Evolutionary conservation across 2,113 vertebrate genomes (phyloP).

Genomic region (Chaenogobius annularis): DNA sequence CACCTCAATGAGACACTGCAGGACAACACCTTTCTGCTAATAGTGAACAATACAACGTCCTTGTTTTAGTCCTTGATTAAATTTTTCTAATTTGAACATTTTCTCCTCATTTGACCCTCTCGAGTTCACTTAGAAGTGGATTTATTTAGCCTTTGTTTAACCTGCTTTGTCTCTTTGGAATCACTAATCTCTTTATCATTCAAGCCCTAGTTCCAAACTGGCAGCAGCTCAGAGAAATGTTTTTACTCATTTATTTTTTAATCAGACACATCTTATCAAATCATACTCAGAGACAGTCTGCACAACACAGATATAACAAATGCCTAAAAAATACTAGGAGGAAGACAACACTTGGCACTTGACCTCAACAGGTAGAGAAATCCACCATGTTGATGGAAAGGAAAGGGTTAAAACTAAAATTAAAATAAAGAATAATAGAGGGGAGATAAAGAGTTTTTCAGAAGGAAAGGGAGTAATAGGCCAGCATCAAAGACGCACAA

Average conservation of each 20-base stretch:
- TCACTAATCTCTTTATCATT: neutral
- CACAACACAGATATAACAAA: neutral
- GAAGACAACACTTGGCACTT: no score
- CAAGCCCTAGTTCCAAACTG: neutral
- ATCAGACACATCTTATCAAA: neutral
- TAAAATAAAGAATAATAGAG: no score
- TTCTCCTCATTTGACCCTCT: neutral
- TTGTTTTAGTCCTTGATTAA: neutral
- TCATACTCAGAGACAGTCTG: neutral
- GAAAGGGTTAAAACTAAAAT: no score
- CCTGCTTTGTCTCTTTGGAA: neutral
- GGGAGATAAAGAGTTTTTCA: no score
- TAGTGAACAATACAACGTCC: neutral
- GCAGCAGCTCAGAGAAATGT: neutral
- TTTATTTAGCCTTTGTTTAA: constrained; percentile 7
- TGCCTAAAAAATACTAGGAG: neutral
- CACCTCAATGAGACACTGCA: neutral
- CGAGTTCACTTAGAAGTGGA: neutral
- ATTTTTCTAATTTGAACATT: neutral
- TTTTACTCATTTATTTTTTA: neutral
- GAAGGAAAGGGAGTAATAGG: no score
- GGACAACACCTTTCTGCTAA: neutral
- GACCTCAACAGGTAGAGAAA: no score
- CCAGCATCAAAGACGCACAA: no score
- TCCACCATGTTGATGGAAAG: no score